Base-by-base conservation (phyloP, 2,888 invertebrate genomes). In the Philhelius pedissequus region DNA sequence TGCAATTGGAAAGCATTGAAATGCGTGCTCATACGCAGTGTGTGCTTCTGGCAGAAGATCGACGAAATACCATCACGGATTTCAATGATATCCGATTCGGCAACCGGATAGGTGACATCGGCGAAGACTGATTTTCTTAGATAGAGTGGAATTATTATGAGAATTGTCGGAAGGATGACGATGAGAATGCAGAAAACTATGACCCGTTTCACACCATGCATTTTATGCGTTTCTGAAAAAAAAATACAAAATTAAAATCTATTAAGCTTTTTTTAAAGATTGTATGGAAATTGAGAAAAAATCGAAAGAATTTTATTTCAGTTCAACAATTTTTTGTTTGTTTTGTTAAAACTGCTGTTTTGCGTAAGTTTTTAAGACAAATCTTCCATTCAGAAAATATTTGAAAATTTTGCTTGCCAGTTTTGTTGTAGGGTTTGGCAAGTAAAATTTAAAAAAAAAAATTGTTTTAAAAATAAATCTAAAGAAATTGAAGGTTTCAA, bases 81-180 rank as follows among this genome's bases (percentile, higher is more conserved):
- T 90, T 96, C 96, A 64, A 97, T 93, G 18, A 97, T 95, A 92
- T 97, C 97, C 1, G 96, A 96, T 90, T 97, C 96, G 8, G 96
- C 95, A 87, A 97, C 95, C 86, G 94, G 94, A 89, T 96, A 96
- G 86, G 93, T 93, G 22, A 96, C 95, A 92, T 96, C 96, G 32
- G 95, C 95, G 92, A 96, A 97, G 66, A 94, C 93, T 82, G 94
- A 94, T 90, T 96, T 96, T 56, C 96, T 93, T 86, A 97, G 92
- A 90, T 96, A 96, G 54, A 97, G 91, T 15, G 97, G 96, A 86
- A 95, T 93, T 66, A 96, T 94, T 87, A 97, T 95, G 71, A 97
- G 92, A 86, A 94, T 92, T 78, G 95, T 94, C 68, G 97, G 97
- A 81, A 97, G 90, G 84, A 97, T 92, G 62, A 95, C 94, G 75